A percentile compares a stretch with the other conserved stretches of the same genome.
Evolutionary conservation across 2,888 invertebrate genomes (phyloP).

Genomic region (Euclidia mi): DNA sequence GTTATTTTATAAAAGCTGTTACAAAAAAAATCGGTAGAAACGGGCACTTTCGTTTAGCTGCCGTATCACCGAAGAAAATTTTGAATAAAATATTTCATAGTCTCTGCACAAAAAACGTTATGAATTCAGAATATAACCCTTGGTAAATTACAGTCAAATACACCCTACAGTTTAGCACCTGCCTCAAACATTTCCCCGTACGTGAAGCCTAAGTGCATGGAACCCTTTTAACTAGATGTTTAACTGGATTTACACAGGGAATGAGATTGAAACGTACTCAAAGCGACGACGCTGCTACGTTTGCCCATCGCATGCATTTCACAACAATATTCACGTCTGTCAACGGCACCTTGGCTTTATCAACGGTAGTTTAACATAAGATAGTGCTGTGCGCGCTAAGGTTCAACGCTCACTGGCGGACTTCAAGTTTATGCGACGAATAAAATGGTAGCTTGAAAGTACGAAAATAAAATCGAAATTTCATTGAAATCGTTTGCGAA

Average conservation of each 20-base stretch:
- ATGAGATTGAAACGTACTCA: conserved; percentile 41
- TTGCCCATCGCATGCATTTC: conserved; percentile 45
- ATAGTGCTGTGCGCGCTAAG: conserved; percentile 5
- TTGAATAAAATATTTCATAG: no score
- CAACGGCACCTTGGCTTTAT: conserved; percentile 24
- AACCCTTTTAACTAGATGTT: conserved; percentile 54
- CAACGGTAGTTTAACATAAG: conserved; percentile 19
- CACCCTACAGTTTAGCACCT: conserved; percentile 8
- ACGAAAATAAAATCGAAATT: no score
- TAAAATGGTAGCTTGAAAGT: no score
- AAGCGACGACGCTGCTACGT: conserved; percentile 28
- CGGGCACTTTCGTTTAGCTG: no score
- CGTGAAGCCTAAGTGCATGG: conserved; percentile 40
- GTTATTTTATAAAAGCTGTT: no score
- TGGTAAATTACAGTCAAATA: conserved; percentile 1
- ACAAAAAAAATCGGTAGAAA: no score
- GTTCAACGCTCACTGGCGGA: no score
- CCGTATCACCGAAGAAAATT: no score
- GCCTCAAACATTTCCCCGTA: conserved; percentile 39
- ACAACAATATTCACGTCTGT: conserved; percentile 29
- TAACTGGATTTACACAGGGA: conserved; percentile 56
- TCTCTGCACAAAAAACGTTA: not conserved
- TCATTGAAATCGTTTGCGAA: no score
- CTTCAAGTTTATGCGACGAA: no score
- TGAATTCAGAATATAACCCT: not conserved